Evolutionary conservation across 2,888 invertebrate species (phyloP).

Genomic region (Plagodis dolabraria): DNA sequence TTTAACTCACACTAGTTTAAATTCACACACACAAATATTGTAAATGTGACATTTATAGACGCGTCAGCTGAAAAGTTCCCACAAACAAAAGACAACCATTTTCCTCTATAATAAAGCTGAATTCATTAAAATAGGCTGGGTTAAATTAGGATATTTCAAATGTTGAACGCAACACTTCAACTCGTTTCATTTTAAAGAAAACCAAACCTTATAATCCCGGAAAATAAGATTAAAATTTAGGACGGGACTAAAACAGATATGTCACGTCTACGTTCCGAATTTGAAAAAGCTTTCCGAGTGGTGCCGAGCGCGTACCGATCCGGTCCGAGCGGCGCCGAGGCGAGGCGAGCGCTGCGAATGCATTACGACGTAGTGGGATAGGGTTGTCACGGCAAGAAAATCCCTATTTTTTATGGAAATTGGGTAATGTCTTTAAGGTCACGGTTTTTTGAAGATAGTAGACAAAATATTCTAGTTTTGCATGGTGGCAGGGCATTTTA

Average conservation of each 20-base stretch:
- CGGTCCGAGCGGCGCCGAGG: conserved; percentile 81
- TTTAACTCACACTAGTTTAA: conserved; percentile 63
- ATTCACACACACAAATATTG: conserved; percentile 53
- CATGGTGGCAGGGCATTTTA: too few relatives aligned
- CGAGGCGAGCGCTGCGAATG: conserved; percentile 77
- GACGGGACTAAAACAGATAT: conserved; percentile 58
- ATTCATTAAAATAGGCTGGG: conserved; percentile 41
- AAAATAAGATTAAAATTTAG: conserved; percentile 44
- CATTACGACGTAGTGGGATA: conserved; percentile 74
- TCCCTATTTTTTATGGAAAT: conserved; percentile 24
- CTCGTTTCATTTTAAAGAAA: conserved; percentile 42
- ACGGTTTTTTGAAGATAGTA: background rate
- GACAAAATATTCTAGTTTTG: background rate
- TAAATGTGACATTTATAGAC: conserved; percentile 73
- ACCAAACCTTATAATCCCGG: conserved; percentile 37
- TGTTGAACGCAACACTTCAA: conserved; percentile 73
- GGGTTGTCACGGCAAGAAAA: conserved; percentile 63
- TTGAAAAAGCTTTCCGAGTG: conserved; percentile 78
- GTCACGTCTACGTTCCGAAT: conserved; percentile 76
- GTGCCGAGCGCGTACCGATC: conserved; percentile 81
- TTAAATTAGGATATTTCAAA: conserved; percentile 81
- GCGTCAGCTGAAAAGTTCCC: conserved; percentile 75
- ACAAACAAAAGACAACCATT: conserved; percentile 52
- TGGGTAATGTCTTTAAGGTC: conserved; percentile 7
- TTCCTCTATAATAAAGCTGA: conserved; percentile 39